Conservation (phyloP, 2,888 invertebrate genomes). For the Fragum sueziense region DNA sequence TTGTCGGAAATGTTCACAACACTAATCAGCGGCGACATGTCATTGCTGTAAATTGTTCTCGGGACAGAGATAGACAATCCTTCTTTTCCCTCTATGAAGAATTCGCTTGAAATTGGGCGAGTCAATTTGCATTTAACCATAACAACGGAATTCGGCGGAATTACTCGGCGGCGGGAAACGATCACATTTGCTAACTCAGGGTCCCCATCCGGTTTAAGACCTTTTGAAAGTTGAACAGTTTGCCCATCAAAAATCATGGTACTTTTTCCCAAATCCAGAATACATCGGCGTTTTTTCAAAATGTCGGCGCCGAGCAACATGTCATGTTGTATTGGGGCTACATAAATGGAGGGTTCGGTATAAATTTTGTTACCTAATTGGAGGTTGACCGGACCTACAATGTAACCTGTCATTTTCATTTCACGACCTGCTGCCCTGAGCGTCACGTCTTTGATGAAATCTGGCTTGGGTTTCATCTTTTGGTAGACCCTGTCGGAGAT, state of each 20-base stretch:
- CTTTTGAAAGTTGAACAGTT: no score
- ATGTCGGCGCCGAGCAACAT: slow-evolving; percentile 19
- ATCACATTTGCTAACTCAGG: no score
- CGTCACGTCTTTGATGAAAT: background rate
- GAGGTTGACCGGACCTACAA: background rate
- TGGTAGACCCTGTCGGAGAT: no score
- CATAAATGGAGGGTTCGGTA: slow-evolving; percentile 23
- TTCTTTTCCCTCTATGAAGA: no score
- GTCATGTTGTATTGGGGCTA: slow-evolving; percentile 22
- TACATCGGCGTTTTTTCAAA: slow-evolving; percentile 9
- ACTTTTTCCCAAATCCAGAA: no score
- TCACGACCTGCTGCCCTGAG: background rate
- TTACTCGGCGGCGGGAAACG: background rate
- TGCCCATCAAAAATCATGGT: no score
- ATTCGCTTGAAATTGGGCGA: background rate
- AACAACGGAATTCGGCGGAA: slow-evolving; percentile 22
- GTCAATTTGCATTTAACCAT: background rate
- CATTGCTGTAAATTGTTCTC: no score
- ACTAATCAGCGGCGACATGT: no score
- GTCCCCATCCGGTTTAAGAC: no score
- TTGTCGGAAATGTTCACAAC: no score
- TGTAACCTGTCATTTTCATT: background rate
- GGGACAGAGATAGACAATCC: no score
- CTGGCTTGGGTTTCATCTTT: background rate
- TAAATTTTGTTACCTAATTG: background rate